Percentiles rank a stretch among this genome's conserved stretches.
These are phyloP conservation scores for Marasmarcha lunaedactyla DNA, from an alignment of 2,888 invertebrate species.

Conservation along the genomic window DNA sequence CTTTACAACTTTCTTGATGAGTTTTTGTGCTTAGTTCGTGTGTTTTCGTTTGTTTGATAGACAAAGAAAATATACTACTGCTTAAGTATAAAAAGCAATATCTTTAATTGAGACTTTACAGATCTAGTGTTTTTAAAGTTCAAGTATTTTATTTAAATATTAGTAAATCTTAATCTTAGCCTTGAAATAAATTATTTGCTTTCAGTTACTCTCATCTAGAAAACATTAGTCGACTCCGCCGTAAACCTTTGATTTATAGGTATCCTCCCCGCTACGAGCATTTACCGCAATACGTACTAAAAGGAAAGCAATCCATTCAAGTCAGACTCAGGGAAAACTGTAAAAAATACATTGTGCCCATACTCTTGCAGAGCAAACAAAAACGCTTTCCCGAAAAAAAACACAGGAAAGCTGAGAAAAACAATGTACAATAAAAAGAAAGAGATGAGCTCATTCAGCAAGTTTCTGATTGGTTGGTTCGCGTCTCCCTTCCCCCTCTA, in stretches of 20 bases:
- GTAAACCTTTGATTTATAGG: not conserved
- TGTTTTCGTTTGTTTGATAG: constrained; percentile 3
- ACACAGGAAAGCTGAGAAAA: constrained; percentile 64
- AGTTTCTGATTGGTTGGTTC: constrained; percentile 46
- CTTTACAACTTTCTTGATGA: constrained; percentile 59
- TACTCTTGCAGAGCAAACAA: constrained; percentile 58
- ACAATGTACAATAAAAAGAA: constrained; percentile 62
- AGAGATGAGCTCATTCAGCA: constrained; percentile 63
- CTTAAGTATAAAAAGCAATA: too few relatives aligned
- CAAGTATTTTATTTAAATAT: too few relatives aligned
- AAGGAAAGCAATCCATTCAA: constrained; percentile 11
- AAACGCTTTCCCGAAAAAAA: constrained; percentile 55
- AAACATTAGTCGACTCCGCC: not conserved
- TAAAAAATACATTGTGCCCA: constrained; percentile 51
- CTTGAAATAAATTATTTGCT: too few relatives aligned
- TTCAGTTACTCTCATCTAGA: not conserved
- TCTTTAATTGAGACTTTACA: too few relatives aligned
- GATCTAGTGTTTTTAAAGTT: too few relatives aligned
- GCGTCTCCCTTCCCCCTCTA: constrained; percentile 22
- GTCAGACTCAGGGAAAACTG: constrained; percentile 35
- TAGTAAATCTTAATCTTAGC: too few relatives aligned
- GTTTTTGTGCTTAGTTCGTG: constrained; percentile 27
- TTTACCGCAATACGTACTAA: not conserved
- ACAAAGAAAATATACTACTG: too few relatives aligned
- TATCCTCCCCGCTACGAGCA: not conserved